These are phyloP conservation scores for Dryomyza anilis DNA, from an alignment of 2,888 invertebrate species.

Conservation along the genomic window DNA sequence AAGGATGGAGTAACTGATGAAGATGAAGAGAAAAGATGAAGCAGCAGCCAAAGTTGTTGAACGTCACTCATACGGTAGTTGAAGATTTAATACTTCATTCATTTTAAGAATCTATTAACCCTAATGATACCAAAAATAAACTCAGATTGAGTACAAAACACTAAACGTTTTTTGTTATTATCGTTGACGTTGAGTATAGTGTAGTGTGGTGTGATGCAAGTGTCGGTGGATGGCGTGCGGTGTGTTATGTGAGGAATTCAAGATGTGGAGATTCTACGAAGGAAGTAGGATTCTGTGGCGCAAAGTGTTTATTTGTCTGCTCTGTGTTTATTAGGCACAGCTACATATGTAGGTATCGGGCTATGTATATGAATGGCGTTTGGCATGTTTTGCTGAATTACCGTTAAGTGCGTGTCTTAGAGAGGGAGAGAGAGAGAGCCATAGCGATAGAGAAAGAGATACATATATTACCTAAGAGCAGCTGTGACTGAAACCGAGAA, in stretches of 20 bases:
- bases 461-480: no score
- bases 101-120: slow-evolving; percentile 33
- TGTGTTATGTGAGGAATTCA: no score
- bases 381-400: no score
- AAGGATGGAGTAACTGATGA: not conserved
- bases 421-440: not conserved
- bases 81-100: slow-evolving; percentile 20
- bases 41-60: slow-evolving; percentile 6
- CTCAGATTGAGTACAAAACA: not conserved
- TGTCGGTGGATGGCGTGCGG: no score
- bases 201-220: no score
- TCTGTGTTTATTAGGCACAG: not conserved
- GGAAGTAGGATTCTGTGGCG: not conserved
- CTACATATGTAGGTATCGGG: not conserved
- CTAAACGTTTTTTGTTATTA: no score
- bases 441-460: not conserved
- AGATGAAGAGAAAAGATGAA: not conserved
- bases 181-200: no score
- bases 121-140: slow-evolving; percentile 24
- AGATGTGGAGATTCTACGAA: not conserved
- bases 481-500: not conserved
- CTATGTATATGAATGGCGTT: no score
- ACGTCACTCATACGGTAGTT: slow-evolving; percentile 13
- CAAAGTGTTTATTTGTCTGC: not conserved
- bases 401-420: not conserved